Evolutionary conservation across 2,797 vertebrate species (phyloP), one percentile per base, ranked within the genome.

Genomic region (Xerus rutilus): DNA sequence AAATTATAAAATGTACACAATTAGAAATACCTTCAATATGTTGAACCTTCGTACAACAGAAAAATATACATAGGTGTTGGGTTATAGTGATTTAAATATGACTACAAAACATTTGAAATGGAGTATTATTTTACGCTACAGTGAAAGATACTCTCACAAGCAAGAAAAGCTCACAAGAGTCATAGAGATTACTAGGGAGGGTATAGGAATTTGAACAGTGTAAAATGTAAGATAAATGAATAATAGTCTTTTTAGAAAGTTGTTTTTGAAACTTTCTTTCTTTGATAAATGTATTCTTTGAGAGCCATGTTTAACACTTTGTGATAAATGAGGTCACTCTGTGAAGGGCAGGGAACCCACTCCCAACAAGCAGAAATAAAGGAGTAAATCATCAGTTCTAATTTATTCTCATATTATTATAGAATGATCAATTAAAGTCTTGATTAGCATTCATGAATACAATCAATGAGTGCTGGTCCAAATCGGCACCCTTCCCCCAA

Each of bases 211-310:
- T 52, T 77, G 83, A 83, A 30, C 39, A 76, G n/a, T 17, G 7
- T 89, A 90, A 96, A 94, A 94, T 7, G 7, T 2, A 94, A 72
- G 45, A 88, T 79, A 89, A 96, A 91, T 1, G 1, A 83, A 35
- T 47, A 64, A 70, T 18, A 30, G 54, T 1, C 13, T 45, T 67
- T 96, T 95, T 82, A 83, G 86, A 79, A 96, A 86, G 72, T 45
- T 86, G 69, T 74, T 84, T 94, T 84, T 88, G 2, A 13, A 97
- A 88, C 20, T 69, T 93, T 52, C 73, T 49, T 91, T 70, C 94
- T 90, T 32, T 69, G 28, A 94, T 96, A 90, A 97, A 96, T 89
- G 59, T 82, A 69, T n/a, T 92, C 94, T 92, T 95, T 83, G 79
- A 94, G 74, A 81, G 39, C 3, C 65, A 85, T 14, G 21, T 93